Conservation (phyloP, 2,797 vertebrate species). For the Pachyuromys duprasi region DNA sequence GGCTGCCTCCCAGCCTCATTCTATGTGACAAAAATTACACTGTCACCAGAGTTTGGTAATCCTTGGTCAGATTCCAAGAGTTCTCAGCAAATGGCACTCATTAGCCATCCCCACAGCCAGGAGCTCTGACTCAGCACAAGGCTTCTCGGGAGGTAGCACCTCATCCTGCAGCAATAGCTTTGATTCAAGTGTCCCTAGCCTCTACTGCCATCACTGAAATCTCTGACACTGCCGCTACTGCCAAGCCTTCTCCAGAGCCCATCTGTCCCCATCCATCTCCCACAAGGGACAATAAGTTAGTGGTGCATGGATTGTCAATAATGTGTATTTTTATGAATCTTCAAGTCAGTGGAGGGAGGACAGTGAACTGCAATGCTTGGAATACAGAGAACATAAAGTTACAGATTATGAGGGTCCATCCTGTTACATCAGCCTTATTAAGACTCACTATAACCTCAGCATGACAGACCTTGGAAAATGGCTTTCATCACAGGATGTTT, state of each 20-base stretch:
- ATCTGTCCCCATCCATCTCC: conserved; percentile 20
- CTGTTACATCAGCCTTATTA: conserved; percentile 49
- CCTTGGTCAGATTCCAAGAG: neutral
- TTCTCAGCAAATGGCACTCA: neutral
- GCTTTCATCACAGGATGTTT: neutral
- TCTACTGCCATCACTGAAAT: neutral
- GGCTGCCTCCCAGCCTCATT: neutral
- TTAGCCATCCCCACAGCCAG: neutral
- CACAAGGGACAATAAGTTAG: conserved; percentile 43
- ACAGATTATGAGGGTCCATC: neutral
- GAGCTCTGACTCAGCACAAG: neutral
- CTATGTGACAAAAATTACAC: neutral
- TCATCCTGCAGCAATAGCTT: neutral
- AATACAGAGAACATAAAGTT: neutral
- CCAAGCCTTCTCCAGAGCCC: conserved; percentile 2
- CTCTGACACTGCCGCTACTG: neutral
- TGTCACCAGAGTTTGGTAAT: neutral
- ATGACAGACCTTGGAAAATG: neutral
- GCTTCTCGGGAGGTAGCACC: neutral
- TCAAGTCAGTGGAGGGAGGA: conserved; percentile 9
- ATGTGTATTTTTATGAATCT: conserved; percentile 55
- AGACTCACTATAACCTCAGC: neutral
- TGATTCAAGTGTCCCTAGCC: neutral
- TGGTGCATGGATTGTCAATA: conserved; percentile 50
- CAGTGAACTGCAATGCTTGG: neutral